Base-by-base conservation (phyloP, 2,113 vertebrate species). In the Campylomormyrus tamandua region DNA sequence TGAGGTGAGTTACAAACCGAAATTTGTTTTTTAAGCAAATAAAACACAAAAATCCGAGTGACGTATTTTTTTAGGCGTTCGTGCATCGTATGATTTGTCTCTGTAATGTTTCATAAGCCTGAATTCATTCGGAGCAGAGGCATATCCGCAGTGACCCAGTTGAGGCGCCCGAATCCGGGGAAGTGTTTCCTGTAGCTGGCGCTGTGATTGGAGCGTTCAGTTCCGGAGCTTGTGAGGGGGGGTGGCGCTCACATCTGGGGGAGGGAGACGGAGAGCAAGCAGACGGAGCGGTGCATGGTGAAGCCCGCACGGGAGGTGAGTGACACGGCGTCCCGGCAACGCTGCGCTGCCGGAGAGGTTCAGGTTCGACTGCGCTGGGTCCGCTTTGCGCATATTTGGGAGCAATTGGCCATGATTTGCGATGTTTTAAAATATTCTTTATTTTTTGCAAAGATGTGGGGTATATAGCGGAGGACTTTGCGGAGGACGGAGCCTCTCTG, bases 131-230 rank as follows among this genome's bases (percentile, higher is more conserved):
- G 39, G 21, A n/a, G 45, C 83, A 48, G 45, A 1, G 45, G 45
- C 24, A 45, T 46, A 45, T 87, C 85, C 35, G n/a, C 84, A 86
- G 84, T 50, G 84, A 86, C 84, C 84, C 46, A 50, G n/a, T 27
- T 48, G 84, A 58, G 52, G 19, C 88, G 62, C 45, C 24, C 66
- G 45, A 80, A 46, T 83, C 48, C 8, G 70, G 58, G 21, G 49
- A 83, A 89, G 88, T 89, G 70, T 89, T 89, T 89, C 88, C 88
- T 89, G 88, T 80, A 74, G 66, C 15, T 53, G 31, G 66, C 27
- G 45, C 49, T 80, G 70, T 35, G 66, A 89, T 52, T 77, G 88
- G 88, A 83, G 46, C 88, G 88, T 89, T 89, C 88, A 89, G 88
- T 89, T 89, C 88, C 88, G 88, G 88, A 62, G 56, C 88, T 89